Conservation (phyloP, 2,797 vertebrate genomes). For the Sphenodon punctatus region DNA sequence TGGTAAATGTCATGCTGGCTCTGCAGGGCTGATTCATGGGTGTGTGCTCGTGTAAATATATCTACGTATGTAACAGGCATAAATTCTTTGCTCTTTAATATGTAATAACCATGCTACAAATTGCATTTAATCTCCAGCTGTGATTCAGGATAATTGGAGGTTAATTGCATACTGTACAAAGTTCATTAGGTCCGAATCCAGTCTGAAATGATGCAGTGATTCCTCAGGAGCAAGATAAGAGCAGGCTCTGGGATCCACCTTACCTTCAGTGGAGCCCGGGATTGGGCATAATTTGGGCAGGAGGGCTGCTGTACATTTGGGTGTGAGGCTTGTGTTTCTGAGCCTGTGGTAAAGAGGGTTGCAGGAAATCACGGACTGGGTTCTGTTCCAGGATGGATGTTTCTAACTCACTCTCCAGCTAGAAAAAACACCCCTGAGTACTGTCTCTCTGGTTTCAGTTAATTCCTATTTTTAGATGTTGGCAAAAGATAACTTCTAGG, state of each 20-base stretch:
- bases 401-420: neutral
- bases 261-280: too few relatives aligned
- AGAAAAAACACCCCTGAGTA: neutral
- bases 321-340: fast-evolving
- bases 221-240: neutral
- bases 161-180: neutral
- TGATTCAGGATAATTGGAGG: neutral
- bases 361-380: fast-evolving
- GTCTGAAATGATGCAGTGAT: neutral
- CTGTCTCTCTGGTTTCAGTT: fast-evolving
- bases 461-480: fast-evolving
- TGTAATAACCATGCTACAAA: neutral
- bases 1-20: neutral
- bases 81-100: neutral
- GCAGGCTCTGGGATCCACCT: neutral
- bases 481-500: neutral
- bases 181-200: neutral
- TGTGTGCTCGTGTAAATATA: neutral
- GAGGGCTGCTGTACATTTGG: neutral
- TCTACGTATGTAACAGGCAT: neutral
- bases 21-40: neutral
- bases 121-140: neutral
- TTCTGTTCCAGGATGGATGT: neutral
- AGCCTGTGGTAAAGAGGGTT: neutral
- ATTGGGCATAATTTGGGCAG: too few relatives aligned